Percentiles rank a stretch among this genome's conserved stretches.
Conservation (phyloP, 2,888 invertebrate genomes). For the Parnassius smintheus region DNA sequence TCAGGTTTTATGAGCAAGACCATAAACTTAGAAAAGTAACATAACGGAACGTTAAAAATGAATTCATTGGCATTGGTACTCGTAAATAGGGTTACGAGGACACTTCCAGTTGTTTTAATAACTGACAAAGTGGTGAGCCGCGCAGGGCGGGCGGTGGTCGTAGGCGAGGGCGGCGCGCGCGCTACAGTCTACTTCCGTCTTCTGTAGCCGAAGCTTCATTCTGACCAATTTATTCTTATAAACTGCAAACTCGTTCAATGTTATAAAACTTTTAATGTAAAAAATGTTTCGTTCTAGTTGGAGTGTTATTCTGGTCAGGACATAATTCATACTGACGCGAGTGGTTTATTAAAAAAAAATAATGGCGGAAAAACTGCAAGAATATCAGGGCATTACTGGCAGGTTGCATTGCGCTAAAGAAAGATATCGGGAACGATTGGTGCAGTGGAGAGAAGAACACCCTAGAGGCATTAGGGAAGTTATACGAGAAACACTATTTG, state of each 20-base stretch:
- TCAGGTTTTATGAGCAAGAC: too few species aligned
- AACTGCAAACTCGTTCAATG: conserved; percentile 31
- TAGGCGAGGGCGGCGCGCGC: conserved; percentile 63
- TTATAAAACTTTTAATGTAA: conserved; percentile 19
- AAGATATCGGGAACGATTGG: conserved; percentile 82
- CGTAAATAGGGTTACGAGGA: conserved; percentile 3
- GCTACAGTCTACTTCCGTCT: conserved; percentile 57
- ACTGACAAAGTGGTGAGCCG: conserved; percentile 43
- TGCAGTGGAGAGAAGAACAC: conserved; percentile 82
- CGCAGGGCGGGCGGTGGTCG: conserved; percentile 52
- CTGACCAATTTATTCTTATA: conserved; percentile 27
- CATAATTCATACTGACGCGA: too few species aligned
- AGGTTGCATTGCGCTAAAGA: conserved; percentile 86
- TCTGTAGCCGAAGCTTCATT: conserved; percentile 40
- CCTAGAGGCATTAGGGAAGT: conserved; percentile 76
- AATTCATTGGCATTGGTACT: too few species aligned
- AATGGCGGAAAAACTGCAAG: conserved; percentile 89
- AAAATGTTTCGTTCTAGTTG: conserved; percentile 10
- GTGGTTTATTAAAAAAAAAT: conserved; percentile 28
- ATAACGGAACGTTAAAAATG: too few species aligned
- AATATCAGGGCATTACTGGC: conserved; percentile 89
- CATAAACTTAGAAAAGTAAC: too few species aligned
- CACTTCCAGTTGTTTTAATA: conserved; percentile 50
- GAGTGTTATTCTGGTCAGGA: conserved; percentile 5
- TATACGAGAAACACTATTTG: conserved; percentile 68